Evolutionary conservation across 2,888 invertebrate species (phyloP).

Genomic region (Stenichneumon culpator): DNA sequence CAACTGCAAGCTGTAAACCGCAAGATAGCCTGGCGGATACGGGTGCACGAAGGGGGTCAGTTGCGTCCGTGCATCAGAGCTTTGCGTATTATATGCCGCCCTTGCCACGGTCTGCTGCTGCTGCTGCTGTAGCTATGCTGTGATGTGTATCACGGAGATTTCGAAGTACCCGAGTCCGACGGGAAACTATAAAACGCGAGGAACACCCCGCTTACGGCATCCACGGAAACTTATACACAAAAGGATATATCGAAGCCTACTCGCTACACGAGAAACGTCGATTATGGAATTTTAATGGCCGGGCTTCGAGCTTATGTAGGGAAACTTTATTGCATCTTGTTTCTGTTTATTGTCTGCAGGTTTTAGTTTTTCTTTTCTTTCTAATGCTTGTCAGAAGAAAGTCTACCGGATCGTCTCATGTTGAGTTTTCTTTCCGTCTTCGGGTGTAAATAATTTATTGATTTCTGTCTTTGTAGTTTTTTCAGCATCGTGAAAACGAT

Average conservation of each 20-base stretch:
- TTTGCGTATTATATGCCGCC: conserved; percentile 18
- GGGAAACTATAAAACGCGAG: conserved; percentile 45
- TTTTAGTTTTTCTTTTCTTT: neutral
- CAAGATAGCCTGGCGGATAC: conserved; percentile 41
- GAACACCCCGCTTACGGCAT: neutral
- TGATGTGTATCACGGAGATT: conserved; percentile 22
- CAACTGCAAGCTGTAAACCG: conserved; percentile 66
- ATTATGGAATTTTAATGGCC: neutral
- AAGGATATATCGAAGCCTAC: neutral
- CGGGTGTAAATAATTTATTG: neutral
- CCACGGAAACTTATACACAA: neutral
- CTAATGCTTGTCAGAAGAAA: neutral
- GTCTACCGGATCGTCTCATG: neutral
- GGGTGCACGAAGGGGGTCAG: conserved; percentile 24
- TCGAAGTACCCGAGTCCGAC: conserved; percentile 36
- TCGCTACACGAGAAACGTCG: neutral
- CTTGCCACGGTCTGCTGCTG: neutral
- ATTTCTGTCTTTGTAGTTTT: neutral
- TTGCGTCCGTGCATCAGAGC: conserved; percentile 19
- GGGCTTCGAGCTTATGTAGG: neutral
- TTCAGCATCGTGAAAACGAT: neutral
- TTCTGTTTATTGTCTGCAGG: neutral
- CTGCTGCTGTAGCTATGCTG: neutral
- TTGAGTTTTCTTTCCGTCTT: neutral
- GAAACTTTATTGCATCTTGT: neutral